Evolutionary conservation across 2,888 invertebrate species (phyloP).

Genomic region (Hydriomena furcata): DNA sequence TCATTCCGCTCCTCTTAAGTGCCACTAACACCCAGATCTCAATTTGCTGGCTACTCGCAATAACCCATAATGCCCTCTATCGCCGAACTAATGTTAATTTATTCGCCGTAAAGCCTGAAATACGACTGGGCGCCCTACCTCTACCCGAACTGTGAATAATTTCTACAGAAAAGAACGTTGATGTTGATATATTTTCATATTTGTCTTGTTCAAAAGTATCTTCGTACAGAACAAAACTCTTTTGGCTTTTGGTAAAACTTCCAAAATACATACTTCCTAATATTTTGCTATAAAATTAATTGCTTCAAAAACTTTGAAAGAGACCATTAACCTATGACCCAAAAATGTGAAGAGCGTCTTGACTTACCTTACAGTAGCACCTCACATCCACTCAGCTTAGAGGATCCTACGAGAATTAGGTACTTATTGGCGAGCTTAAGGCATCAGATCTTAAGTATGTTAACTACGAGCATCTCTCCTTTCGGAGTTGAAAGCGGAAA

Average conservation of each 20-base stretch:
- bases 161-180: neutral
- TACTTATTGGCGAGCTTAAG: constrained; percentile 1
- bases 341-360: too few species aligned
- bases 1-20: neutral
- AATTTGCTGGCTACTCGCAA: constrained; percentile 8
- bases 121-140: constrained; percentile 6
- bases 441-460: neutral
- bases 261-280: too few species aligned
- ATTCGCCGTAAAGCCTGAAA: constrained; percentile 20
- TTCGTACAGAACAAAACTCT: too few species aligned
- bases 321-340: too few species aligned
- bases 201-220: too few species aligned
- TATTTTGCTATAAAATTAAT: too few species aligned
- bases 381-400: neutral
- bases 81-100: constrained; percentile 20
- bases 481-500: constrained; percentile 4
- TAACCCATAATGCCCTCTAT: constrained; percentile 11
- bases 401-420: neutral
- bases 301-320: too few species aligned
- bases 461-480: constrained; percentile 10
- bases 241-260: too few species aligned
- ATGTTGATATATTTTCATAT: neutral
- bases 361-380: neutral
- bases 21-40: constrained; percentile 1
- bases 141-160: neutral